Evolutionary conservation across 2,888 invertebrate genomes (phyloP).

Genomic region (Sicus ferrugineus): DNA sequence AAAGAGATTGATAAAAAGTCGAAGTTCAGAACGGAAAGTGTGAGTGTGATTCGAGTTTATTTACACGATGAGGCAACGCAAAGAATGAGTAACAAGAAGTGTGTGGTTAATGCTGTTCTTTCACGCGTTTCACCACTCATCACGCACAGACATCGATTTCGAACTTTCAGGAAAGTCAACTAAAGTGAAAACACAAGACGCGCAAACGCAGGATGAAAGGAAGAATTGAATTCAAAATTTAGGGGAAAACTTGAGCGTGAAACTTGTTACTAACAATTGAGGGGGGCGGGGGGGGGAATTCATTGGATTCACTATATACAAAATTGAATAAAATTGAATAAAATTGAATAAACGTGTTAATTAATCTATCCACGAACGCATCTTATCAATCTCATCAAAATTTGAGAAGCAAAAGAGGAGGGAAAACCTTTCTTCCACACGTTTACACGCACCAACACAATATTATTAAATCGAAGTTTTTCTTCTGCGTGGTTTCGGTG

Average conservation of each 20-base stretch:
- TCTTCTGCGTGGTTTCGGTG: constrained; percentile 31
- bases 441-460: constrained; percentile 36
- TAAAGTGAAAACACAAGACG: no score
- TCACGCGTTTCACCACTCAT: constrained; percentile 44
- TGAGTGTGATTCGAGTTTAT: constrained; percentile 1
- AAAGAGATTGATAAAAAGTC: not conserved
- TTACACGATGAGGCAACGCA: constrained; percentile 18
- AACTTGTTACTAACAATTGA: not conserved
- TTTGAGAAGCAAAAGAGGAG: constrained; percentile 22
- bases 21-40: not conserved
- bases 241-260: no score
- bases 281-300: not conserved
- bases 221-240: not conserved
- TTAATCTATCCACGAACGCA: no score
- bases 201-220: no score
- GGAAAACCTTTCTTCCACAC: constrained; percentile 34
- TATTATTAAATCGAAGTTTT: constrained; percentile 16
- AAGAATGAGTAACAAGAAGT: constrained; percentile 2
- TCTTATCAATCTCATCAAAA: no score
- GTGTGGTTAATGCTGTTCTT: not conserved
- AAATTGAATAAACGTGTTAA: no score
- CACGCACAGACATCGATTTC: constrained; percentile 43
- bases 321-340: no score
- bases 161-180: no score
- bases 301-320: no score